A percentile compares a stretch with the other conserved stretches of the same genome.
Evolutionary conservation across 1,140 invertebrate genomes (phyloP).

Genomic region (Drosophila takahashii): DNA sequence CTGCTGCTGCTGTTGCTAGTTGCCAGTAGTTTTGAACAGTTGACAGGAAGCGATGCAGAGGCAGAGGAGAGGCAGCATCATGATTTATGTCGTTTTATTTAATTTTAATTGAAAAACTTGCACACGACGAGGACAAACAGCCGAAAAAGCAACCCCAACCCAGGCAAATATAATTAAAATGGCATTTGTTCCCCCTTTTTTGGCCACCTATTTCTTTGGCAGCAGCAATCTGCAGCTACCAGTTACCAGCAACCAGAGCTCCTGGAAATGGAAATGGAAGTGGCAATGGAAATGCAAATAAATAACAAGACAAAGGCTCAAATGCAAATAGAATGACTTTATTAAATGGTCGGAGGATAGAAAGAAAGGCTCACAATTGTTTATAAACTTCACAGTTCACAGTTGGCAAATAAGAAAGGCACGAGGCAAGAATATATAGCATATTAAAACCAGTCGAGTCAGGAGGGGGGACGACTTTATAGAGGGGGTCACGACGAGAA

Average conservation of each 20-base stretch:
- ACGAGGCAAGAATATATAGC: not conserved
- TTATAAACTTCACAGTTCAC: conserved; percentile 40
- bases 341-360: conserved; percentile 48
- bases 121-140: conserved; percentile 43
- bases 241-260: conserved; percentile 3
- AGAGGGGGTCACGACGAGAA: conserved; percentile 1
- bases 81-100: conserved; percentile 82
- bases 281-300: conserved; percentile 58
- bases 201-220: conserved; percentile 17
- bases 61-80: conserved; percentile 21
- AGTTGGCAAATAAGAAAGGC: conserved; percentile 46
- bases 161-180: conserved; percentile 82
- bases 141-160: conserved; percentile 44
- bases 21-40: conserved; percentile 36
- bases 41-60: conserved; percentile 22
- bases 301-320: conserved; percentile 77
- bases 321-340: conserved; percentile 81
- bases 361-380: conserved; percentile 3
- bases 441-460: not conserved
- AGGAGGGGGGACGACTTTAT: not conserved
- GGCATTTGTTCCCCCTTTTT: conserved; percentile 57
- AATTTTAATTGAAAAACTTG: conserved; percentile 82
- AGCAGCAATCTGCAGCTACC: conserved; percentile 38
- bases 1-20: conserved; percentile 14
- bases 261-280: too few species aligned